Base-by-base conservation (phyloP, 2,113 vertebrate species). In the Eulemur rufifrons region DNA sequence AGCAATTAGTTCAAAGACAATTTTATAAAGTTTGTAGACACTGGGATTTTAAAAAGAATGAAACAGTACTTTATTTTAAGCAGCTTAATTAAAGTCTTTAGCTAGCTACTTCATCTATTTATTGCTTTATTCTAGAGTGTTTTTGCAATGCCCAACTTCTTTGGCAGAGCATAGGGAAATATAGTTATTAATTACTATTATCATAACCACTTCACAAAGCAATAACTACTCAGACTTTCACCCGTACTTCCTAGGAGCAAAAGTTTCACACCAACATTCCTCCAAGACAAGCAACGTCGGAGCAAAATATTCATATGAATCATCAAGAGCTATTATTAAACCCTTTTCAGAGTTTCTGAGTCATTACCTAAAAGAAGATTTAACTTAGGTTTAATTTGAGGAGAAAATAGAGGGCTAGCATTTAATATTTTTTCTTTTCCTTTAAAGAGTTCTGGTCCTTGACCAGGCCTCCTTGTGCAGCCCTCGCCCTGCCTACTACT, bases 51-150 rank as follows among this genome's bases (percentile, higher is more conserved):
- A 69, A 80, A 91, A 73, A 39, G n/a, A 95, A 92, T 10, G 73
- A 91, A 96, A 82, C 0, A 2, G n/a, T 76, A 52, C 32, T 96
- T 98, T 95, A 81, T 94, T 95, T 94, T 91, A 95, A 95, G 89
- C 27, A 3, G 37, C 78, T 95, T 98, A 96, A 97, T 97, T 95
- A 94, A 96, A 86, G 93, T 89, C 95, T 97, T 95, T 83, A 95
- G 81, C 68, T 83, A 95, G 81, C 68, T 78, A 59, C 64, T 76
- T 94, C 80, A 63, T 94, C 93, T 91, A 78, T 71, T 95, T 96
- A 94, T 47, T n/a, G 32, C 47, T 80, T 91, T 86, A 68, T 94
- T 86, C 95, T 82, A 86, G 85, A 95, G 81, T 78, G 71, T 86
- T 88, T 95, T 73, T 86, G 47, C 78, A 78, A 66, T 54, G 77